These are phyloP conservation scores for Achatina immaculata DNA, from an alignment of 1,140 invertebrate genomes.

Conservation along the genomic window DNA sequence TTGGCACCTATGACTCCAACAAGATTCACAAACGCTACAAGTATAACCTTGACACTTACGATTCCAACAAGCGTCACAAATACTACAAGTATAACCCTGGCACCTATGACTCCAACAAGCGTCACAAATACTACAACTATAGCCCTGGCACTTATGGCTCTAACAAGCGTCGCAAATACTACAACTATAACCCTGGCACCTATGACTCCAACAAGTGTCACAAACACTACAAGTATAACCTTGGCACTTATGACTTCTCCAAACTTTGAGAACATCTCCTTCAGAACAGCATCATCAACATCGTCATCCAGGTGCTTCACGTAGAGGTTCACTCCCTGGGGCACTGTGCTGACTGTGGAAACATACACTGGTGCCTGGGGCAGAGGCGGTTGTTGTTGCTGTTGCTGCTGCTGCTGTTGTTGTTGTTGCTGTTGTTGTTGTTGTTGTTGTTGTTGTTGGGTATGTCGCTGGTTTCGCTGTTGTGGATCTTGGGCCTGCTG, in stretches of 20 bases:
- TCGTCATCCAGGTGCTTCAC: slow-evolving; percentile 38
- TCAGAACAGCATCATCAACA: slow-evolving; percentile 26
- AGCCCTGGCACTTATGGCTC: too few species aligned
- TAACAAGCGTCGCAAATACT: too few species aligned
- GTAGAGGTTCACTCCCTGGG: slow-evolving; percentile 31
- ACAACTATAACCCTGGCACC: too few species aligned
- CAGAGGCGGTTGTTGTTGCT: background rate
- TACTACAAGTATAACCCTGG: too few species aligned
- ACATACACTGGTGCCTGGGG: background rate
- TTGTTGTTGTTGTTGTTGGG: slow-evolving; percentile 15
- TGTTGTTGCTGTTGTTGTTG: slow-evolving; percentile 20
- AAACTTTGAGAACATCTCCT: slow-evolving; percentile 35
- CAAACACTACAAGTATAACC: too few species aligned
- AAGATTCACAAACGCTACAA: too few species aligned
- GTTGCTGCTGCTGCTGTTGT: background rate
- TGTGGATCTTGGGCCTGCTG: background rate
- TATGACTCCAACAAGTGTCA: too few species aligned
- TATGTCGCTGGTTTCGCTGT: background rate
- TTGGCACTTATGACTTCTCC: slow-evolving; percentile 39
- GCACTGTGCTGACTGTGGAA: background rate
- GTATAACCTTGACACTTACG: too few species aligned
- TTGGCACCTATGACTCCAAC: too few species aligned
- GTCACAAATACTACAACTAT: too few species aligned
- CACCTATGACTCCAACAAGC: too few species aligned
- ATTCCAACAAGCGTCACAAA: too few species aligned